A percentile compares a stretch with the other conserved stretches of the same genome.
These are phyloP conservation scores for Pionites leucogaster DNA, from an alignment of 2,113 vertebrate species.

Conservation along the genomic window DNA sequence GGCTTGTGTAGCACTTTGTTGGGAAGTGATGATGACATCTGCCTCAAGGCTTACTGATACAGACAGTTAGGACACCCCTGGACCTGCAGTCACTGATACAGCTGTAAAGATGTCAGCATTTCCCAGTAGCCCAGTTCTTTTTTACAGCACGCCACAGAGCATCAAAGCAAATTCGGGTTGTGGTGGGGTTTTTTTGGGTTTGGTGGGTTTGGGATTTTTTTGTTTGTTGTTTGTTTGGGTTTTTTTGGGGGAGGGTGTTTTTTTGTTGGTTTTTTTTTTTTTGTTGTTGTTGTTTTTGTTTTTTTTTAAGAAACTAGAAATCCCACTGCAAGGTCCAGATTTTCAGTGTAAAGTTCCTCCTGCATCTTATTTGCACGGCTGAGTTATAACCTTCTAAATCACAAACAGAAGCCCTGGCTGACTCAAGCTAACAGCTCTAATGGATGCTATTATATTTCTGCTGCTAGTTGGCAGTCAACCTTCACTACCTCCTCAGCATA, in stretches of 20 bases:
- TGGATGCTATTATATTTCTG: constrained; percentile 52
- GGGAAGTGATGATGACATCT: not conserved
- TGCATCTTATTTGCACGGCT: constrained; percentile 29
- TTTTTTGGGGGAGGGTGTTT: not conserved
- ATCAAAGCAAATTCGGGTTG: not conserved
- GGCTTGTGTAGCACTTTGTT: not conserved
- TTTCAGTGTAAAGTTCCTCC: not conserved
- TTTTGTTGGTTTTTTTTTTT: too few species aligned
- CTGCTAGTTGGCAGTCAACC: constrained; percentile 27
- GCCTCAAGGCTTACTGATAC: not conserved
- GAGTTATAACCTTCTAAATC: constrained; percentile 49
- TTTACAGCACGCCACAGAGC: not conserved
- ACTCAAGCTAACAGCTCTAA: constrained; percentile 46
- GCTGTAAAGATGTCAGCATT: not conserved
- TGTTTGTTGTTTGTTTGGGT: not conserved
- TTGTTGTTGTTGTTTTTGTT: not conserved
- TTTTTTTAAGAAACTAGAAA: not conserved
- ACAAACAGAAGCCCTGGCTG: constrained; percentile 34
- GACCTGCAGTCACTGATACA: not conserved
- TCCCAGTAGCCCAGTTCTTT: not conserved
- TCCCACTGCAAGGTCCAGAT: not conserved
- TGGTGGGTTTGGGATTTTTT: not conserved
- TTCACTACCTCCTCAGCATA: constrained; percentile 45
- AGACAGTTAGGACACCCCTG: not conserved
- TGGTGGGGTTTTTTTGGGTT: not conserved